These are phyloP conservation scores for Euborellia annulipes DNA, from an alignment of 1,140 invertebrate genomes.

Conservation along the genomic window DNA sequence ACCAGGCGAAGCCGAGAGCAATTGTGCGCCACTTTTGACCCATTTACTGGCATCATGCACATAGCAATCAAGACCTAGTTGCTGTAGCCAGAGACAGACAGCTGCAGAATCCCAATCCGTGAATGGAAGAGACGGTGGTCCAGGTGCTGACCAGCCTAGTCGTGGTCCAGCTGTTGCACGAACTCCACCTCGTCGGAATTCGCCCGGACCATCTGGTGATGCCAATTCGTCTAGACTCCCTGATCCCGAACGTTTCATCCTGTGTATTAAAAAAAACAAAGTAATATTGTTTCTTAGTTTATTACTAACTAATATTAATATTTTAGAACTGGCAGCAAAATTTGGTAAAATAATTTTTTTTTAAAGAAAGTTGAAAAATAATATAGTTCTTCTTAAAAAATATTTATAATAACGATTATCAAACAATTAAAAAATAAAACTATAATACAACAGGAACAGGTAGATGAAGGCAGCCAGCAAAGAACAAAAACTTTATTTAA, in stretches of 20 bases:
- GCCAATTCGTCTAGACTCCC: constrained; percentile 49
- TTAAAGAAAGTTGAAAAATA: too few relatives aligned
- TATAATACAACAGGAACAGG: too few relatives aligned
- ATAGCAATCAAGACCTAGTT: constrained; percentile 74
- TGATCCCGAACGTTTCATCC: constrained; percentile 52
- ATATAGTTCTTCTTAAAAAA: too few relatives aligned
- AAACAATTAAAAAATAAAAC: too few relatives aligned
- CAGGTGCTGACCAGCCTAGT: constrained; percentile 42
- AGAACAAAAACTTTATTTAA: too few relatives aligned
- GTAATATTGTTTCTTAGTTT: too few relatives aligned
- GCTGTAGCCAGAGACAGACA: constrained; percentile 74
- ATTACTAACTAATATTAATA: too few relatives aligned
- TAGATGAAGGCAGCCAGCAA: too few relatives aligned
- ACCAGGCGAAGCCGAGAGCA: constrained; percentile 57
- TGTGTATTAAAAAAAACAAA: too few relatives aligned
- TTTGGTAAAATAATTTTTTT: too few relatives aligned
- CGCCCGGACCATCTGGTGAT: constrained; percentile 25
- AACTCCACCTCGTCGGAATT: constrained; percentile 53
- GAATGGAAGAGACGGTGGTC: constrained; percentile 5
- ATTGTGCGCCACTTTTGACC: constrained; percentile 62
- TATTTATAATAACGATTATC: too few relatives aligned
- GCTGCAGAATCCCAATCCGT: constrained; percentile 65
- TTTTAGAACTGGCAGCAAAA: too few relatives aligned
- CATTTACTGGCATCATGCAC: constrained; percentile 59
- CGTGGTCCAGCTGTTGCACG: constrained; percentile 61